Evolutionary conservation across 2,113 vertebrate genomes (phyloP), one percentile per base, ranked within the genome.

Genomic region (Peucedramus taeniatus): DNA sequence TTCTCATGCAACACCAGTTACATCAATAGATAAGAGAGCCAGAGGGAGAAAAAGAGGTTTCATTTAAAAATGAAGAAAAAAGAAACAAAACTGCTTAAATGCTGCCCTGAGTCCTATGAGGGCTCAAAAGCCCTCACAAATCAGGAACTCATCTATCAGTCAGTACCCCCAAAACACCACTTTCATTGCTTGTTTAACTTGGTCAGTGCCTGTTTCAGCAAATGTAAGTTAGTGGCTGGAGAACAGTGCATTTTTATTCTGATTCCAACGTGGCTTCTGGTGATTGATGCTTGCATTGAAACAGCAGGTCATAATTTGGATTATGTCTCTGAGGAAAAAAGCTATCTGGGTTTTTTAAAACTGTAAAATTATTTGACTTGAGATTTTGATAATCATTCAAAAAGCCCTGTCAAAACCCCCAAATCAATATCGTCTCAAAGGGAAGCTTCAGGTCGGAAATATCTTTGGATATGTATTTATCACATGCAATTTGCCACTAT

Each of bases 1-100:
- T 94, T 94, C 94, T 96, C 86, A 95, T 82, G 76, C 80, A 95
- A 82, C 76, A 91, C 37, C 61, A 90, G 76, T 63, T 87, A 93
- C 61, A 71, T 78, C 79, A 89, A 69, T 9, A 96, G 79, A 89
- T 71, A 93, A 83, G 80, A 93, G 23, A 94, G 51, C 61, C 90
- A 93, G 92, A 90, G 56, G 88, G 83, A 92, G 39, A 92, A 87
- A 83, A 89, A 87, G 51, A 80, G 44, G 40, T 45, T 94, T 90
- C 60, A 89, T 90, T 93, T 83, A 40, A 90, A 95, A 96, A 88
- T 10, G 15, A 88, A 75, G 44, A 74, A 82, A 91, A 85, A 53
- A 87, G 40, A 84, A 89, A 89, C 69, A 68, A 71, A 88, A 74
- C 33, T 78, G 20, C 68, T 93, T 83, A 90, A 96, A 93, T 54